Base-by-base conservation (phyloP, 1,140 invertebrate genomes). In the Condylostylus longicornis region DNA sequence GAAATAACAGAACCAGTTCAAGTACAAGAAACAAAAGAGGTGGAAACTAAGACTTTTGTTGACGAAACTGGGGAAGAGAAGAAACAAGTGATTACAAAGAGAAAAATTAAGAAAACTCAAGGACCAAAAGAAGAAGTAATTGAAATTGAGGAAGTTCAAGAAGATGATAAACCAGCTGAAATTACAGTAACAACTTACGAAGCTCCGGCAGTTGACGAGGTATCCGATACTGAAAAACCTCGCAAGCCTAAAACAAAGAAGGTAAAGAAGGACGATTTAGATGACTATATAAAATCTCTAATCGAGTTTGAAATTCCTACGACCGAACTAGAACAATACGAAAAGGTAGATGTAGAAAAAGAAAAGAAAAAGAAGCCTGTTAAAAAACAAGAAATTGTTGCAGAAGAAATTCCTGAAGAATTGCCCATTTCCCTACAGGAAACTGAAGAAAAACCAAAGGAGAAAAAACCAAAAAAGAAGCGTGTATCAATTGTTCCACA, bases 81-180 rank as follows among this genome's bases (percentile, higher is more conserved):
- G 17, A 50, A 40, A 43, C 59, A 54, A 31, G 54, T 42, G 27
- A 51, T 52, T 9, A 54, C 46, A 5, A 58, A 53, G 29, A 41
- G 55, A 12, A 58, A 58, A 34, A 54, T 58, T 4, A 54, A 47
- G 29, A 58, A 55, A 28, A 49, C 57, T 33, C 41, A 57, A 20
- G 61, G 58, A 5, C 54, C 53, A 8, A 64, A 63, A 33, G 50
- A 62, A 47, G 51, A 65, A 50, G 52, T 63, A 12, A 63, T 61
- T 8, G 62, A 65, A 53, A 63, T 63, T 39, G 44, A 58, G 7
- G 61, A 61, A 35, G 53, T 55, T 21, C 45, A 54, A 33, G 55
- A 58, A 18, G 62, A 58, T 32, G 59, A 53, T 15, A 43, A 57
- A 33, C 50, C 51, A 41, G 55, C 58, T 31, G 50, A 63, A 44